phyloP scores from a whole-genome alignment of 2,797 vertebrate genomes.

The Oryzias sinensis region DNA sequence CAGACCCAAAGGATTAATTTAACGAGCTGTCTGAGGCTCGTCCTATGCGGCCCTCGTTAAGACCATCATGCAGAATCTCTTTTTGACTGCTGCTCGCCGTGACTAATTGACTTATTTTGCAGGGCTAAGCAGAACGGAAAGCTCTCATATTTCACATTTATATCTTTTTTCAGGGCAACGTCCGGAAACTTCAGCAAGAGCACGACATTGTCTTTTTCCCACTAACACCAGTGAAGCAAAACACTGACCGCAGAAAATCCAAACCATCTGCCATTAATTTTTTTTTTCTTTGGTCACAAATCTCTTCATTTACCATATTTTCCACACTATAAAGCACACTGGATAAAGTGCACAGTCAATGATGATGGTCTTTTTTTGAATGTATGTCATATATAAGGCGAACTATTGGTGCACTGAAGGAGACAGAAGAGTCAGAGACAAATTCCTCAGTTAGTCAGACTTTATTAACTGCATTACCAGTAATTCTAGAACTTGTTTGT shows the following conservation, averaged over 20 bases:
- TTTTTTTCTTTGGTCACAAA: slow-evolving; percentile 12
- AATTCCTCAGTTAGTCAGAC: too few relatives aligned
- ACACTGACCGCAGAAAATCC: slow-evolving; percentile 22
- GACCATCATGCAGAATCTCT: slow-evolving; percentile 75
- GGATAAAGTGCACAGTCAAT: too few relatives aligned
- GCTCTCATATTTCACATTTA: slow-evolving; percentile 77
- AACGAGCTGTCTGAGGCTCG: slow-evolving; percentile 77
- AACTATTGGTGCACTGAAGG: too few relatives aligned
- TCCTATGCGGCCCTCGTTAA: slow-evolving; percentile 76
- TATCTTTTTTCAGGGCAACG: slow-evolving; percentile 63
- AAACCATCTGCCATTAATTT: not conserved
- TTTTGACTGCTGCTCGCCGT: slow-evolving; percentile 75
- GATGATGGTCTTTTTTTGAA: too few relatives aligned
- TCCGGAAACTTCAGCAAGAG: slow-evolving; percentile 59
- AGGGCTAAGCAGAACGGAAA: slow-evolving; percentile 73
- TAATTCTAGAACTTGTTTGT: too few relatives aligned
- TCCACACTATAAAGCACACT: too few relatives aligned
- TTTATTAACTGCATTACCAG: too few relatives aligned
- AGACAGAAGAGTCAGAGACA: too few relatives aligned
- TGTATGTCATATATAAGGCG: too few relatives aligned
- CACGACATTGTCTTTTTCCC: slow-evolving; percentile 31
- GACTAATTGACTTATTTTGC: slow-evolving; percentile 80
- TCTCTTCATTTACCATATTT: too few relatives aligned
- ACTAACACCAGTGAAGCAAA: slow-evolving; percentile 23
- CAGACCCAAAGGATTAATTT: slow-evolving; percentile 78